phyloP scores from a whole-genome alignment of 2,113 vertebrate species.

The Gasterosteus aculeatus region DNA sequence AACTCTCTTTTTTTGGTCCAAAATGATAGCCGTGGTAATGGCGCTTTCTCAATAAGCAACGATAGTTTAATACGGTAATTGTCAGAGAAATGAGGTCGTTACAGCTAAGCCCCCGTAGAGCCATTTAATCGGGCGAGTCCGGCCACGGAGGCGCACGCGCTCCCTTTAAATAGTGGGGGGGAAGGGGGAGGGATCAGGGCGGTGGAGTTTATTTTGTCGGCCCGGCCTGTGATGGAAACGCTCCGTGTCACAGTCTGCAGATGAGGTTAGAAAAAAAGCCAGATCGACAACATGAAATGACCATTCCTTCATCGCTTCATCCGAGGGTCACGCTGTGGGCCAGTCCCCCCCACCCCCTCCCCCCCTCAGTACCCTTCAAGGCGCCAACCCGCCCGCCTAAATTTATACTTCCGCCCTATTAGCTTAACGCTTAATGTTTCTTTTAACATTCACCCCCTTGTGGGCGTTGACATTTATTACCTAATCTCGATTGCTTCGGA shows the following conservation, averaged over 20 bases:
- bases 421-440: constrained; percentile 61
- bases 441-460: constrained; percentile 70
- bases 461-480: constrained; percentile 67
- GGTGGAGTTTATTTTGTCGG: constrained; percentile 25
- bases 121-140: constrained; percentile 84
- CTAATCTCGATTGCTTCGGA: constrained; percentile 65
- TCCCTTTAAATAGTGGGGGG: constrained; percentile 79
- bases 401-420: constrained; percentile 63
- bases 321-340: constrained; percentile 57
- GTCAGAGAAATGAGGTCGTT: constrained; percentile 87
- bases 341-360: constrained; percentile 28
- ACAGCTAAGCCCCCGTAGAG: constrained; percentile 79
- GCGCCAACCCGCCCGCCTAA: constrained; percentile 55
- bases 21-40: constrained; percentile 78
- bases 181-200: constrained; percentile 64
- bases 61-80: constrained; percentile 94
- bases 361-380: constrained; percentile 60
- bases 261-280: constrained; percentile 71
- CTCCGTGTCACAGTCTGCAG: constrained; percentile 63
- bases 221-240: constrained; percentile 69
- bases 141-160: constrained; percentile 72
- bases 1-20: constrained; percentile 66
- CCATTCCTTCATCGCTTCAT: constrained; percentile 62
- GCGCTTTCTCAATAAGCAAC: constrained; percentile 88
- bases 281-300: constrained; percentile 77